Conservation (phyloP, 1,140 invertebrate species). For the Formica selysi region DNA sequence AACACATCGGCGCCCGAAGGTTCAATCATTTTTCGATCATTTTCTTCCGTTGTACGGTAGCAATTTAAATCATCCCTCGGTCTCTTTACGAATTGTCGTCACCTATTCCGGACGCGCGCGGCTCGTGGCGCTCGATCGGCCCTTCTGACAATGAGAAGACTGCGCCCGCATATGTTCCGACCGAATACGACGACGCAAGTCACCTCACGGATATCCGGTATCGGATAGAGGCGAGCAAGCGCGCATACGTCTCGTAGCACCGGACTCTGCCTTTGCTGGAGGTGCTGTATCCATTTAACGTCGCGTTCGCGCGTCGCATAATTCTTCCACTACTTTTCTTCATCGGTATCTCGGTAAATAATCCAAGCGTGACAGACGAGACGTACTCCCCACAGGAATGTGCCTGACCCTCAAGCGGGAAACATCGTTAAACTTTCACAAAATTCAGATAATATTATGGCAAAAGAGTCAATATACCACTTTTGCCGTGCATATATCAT, state of each 20-base stretch:
- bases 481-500: not conserved
- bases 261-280: not conserved
- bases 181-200: conserved; percentile 62
- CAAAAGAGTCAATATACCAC: not conserved
- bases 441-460: not conserved
- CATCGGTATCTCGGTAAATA: not conserved
- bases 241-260: conserved; percentile 41
- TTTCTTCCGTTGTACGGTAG: not conserved
- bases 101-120: conserved; percentile 27
- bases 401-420: not conserved
- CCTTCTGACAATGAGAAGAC: conserved; percentile 66
- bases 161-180: conserved; percentile 80
- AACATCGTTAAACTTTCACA: not conserved
- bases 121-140: conserved; percentile 31
- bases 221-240: conserved; percentile 59
- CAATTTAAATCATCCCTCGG: not conserved
- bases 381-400: not conserved
- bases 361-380: not conserved
- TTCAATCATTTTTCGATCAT: not conserved
- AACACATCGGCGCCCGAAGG: not conserved
- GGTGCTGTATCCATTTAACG: conserved; percentile 37
- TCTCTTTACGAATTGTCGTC: not conserved
- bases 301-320: conserved; percentile 22
- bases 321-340: conserved; percentile 41
- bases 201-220: conserved; percentile 84